Base-by-base conservation (phyloP, 1,140 invertebrate genomes). In the Plutomurus gul region DNA sequence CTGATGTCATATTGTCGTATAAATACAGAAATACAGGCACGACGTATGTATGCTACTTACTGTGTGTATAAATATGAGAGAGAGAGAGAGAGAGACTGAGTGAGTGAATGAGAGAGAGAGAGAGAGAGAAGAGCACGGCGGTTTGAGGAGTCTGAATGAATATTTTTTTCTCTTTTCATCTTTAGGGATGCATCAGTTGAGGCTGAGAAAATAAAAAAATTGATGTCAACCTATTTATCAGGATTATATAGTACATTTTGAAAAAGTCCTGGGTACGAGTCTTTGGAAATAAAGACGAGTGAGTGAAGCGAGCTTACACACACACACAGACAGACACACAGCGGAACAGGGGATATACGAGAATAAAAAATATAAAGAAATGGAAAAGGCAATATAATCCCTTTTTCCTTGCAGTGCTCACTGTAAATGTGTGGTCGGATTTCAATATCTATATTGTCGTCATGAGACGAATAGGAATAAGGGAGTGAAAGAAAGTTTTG, bases 151-250 rank as follows among this genome's bases (percentile, higher is more conserved):
- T 46, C 51, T 72, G 51, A 71, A 43, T 60, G 46, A 39, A 46
- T 81, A 65, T 78, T 77, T 77, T 70, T 47, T 39, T 77, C 76
- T 49, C 43, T 60, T 78, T 65, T 82, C 71, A 75, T 79, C 65
- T 80, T 76, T 72, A 46, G 74, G 79, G 79, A 77, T 65, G 76
- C 75, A 81, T 80, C 75, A 77, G 51, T 33, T 39, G 65, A 56
- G 79, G 75, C 36, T 75, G 79, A 77, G 56, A 81, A 80, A 82
- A 80, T 78, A 78, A 79, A 82, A 81, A 83, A 83, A 83, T 83
- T 81, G 82, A 83, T 83, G 82, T 83, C 80, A 83, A 83, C 78
- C 82, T 82, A 83, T 83, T 83, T 83, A 83, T 83, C 82, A 83
- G 82, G 82, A 83, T 83, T 83, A 83, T 81, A 81, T 75, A 72